Conservation (phyloP, 2,113 vertebrate genomes). For the Cettia cetti region DNA sequence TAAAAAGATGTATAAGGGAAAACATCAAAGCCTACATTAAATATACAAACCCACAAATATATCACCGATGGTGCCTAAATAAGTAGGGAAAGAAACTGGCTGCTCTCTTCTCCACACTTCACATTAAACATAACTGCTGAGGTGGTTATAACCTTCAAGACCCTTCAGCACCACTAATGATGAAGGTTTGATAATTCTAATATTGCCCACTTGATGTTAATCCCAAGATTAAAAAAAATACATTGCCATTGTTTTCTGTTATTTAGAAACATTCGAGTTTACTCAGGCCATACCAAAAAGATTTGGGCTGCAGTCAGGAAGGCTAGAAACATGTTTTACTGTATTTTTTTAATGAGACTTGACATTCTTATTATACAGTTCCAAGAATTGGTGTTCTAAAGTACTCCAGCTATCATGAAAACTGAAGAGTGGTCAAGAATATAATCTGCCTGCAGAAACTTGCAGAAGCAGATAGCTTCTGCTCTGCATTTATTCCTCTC, state of each 20-base stretch:
- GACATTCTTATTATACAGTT: not conserved
- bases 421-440: constrained; percentile 25
- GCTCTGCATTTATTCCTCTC: not conserved
- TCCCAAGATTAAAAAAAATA: not conserved
- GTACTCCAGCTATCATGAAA: not conserved
- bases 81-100: constrained; percentile 27
- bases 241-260: not conserved
- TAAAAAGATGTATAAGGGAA: constrained; percentile 52
- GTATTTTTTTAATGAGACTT: not conserved
- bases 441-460: not conserved
- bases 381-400: not conserved
- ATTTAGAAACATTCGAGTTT: not conserved
- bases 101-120: not conserved
- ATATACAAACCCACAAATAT: constrained; percentile 18
- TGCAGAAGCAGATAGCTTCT: not conserved
- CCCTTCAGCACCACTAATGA: not conserved
- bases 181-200: not conserved
- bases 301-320: not conserved
- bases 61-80: constrained; percentile 26
- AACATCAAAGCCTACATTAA: constrained; percentile 56
- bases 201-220: not conserved
- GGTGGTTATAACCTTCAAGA: not conserved
- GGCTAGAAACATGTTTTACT: not conserved
- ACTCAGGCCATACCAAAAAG: not conserved
- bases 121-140: constrained; percentile 8